Base-by-base conservation (phyloP, 2,797 vertebrate genomes). In the Hydrocynus forskahlii region DNA sequence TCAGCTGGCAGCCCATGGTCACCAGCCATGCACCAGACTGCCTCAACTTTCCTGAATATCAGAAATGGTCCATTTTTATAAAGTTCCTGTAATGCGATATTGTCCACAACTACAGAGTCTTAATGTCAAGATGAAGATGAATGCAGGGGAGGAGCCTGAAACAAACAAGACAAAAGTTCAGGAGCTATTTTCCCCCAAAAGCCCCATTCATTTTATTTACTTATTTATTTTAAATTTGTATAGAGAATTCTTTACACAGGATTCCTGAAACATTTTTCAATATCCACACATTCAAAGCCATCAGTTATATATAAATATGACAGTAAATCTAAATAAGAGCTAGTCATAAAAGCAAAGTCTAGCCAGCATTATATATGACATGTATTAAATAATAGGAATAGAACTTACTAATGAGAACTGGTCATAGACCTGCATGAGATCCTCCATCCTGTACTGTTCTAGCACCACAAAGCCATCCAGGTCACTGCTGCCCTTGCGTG, bases 121-220 rank as follows among this genome's bases (percentile, higher is more conserved):
- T 92, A 93, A 96, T 96, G 97, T 99, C 97, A 99, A 97, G 97
- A 98, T 94, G 97, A 97, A 92, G 96, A 96, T 91, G 97, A 97
- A 91, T 97, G 96, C 94, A 98, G 96, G 87, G 97, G 96, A 94
- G 97, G 96, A 92, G 96, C 97, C 97, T 99, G 86, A 21, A 82
- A 67, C 0, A 73, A 55, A 57, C 14, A 38, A 19, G 57, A 19
- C 50, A 72, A 4, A 71, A 19, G 43, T 23, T 69, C 57, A 38
- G 5, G 25, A 14, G 35, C 16, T 2, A 43, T 19, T 40, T 8
- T 8, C 23, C 7, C n/a, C 21, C 57, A 52, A 14, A 16, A 52
- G 48, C 12, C 48, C 10, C 13, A 52, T 13, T 13, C 48, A 48
- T 12, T 48, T 13, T 13, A 52, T 52, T 52, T 14, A 52, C 2